Percentiles rank a stretch among this genome's conserved stretches.
These are phyloP conservation scores for Synanthedon myopaeformis DNA, from an alignment of 2,888 invertebrate genomes.

Conservation along the genomic window DNA sequence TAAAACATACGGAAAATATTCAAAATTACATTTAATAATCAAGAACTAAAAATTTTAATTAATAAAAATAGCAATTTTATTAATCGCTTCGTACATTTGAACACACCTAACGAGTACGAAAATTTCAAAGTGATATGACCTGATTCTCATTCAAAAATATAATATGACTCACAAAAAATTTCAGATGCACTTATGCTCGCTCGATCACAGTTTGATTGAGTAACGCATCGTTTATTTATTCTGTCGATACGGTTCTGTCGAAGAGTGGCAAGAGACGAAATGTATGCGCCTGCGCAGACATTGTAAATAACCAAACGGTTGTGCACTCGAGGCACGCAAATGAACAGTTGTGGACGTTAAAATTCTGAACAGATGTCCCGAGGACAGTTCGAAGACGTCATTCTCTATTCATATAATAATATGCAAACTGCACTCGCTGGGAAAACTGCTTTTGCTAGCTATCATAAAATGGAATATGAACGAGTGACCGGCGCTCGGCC, in stretches of 20 bases:
- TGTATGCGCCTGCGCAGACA: neutral
- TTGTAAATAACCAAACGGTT: neutral
- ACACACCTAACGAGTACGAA: constrained; percentile 28
- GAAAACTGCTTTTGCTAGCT: constrained; percentile 44
- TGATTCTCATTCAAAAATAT: constrained; percentile 38
- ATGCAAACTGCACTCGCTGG: constrained; percentile 26
- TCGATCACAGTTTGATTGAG: constrained; percentile 25
- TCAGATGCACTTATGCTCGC: constrained; percentile 29
- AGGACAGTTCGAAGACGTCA: constrained; percentile 24
- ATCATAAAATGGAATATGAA: constrained; percentile 58
- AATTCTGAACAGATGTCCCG: constrained; percentile 33
- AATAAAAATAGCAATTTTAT: constrained; percentile 1
- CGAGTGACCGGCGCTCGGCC: constrained; percentile 27
- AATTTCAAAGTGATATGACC: constrained; percentile 36
- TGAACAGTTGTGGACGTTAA: constrained; percentile 28
- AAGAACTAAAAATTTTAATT: too few species aligned
- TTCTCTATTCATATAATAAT: constrained; percentile 27
- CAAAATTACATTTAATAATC: too few species aligned
- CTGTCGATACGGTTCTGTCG: constrained; percentile 33
- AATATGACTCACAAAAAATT: constrained; percentile 36
- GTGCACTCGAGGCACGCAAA: neutral
- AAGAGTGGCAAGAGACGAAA: constrained; percentile 1
- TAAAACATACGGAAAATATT: too few species aligned
- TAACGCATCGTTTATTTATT: constrained; percentile 43
- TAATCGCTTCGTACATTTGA: constrained; percentile 10